Evolutionary conservation across 2,888 invertebrate species (phyloP), one percentile per base, ranked within the genome.

Genomic region (Mesorhabditis sp.): DNA sequence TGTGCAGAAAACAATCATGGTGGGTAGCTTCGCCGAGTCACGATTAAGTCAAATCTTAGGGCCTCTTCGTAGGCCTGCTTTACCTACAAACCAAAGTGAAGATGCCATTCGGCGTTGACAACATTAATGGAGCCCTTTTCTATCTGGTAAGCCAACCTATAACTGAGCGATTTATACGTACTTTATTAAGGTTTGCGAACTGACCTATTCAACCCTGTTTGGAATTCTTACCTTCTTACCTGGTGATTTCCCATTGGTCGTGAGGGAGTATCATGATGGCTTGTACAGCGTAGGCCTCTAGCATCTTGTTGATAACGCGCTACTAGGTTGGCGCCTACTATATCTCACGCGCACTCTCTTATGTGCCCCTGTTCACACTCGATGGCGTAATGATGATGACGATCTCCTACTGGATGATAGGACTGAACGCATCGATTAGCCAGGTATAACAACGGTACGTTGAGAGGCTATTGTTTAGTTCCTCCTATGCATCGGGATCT

Each of bases 81-180:
- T 96, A 93, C 87, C 70, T 79, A 13, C 76, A 74, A 67, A 74
- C 58, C 10, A n/a, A 50, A 50, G n/a, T 50, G 10, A n/a, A n/a
- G 7, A 76, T 73, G 0, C 63, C 92, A 93, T 86, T 92, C 92
- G 82, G 95, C 93, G 93, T 95, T 0, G 92, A 92, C 91, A 95
- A 95, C 86, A 92, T 95, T 76, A 95, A 94, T 86, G 95, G 95
- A 63, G 93, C 92, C 43, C 89, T 95, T 69, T 95, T 94, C 86
- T 90, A 94, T 84, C 92, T 94, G 86, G 89, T 94, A 50, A 50
- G 58, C n/a, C 10, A 10, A 50, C 7, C 7, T 50, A 50, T 50
- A 13, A n/a, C 58, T n/a, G 10, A 50, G n/a, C 7, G 7, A 50
- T 50, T 50, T 50, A n/a, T 13, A 10, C n/a, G 10, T 13, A 13